phyloP scores from a whole-genome alignment of 2,888 invertebrate genomes.

The Glomeris marginata region DNA sequence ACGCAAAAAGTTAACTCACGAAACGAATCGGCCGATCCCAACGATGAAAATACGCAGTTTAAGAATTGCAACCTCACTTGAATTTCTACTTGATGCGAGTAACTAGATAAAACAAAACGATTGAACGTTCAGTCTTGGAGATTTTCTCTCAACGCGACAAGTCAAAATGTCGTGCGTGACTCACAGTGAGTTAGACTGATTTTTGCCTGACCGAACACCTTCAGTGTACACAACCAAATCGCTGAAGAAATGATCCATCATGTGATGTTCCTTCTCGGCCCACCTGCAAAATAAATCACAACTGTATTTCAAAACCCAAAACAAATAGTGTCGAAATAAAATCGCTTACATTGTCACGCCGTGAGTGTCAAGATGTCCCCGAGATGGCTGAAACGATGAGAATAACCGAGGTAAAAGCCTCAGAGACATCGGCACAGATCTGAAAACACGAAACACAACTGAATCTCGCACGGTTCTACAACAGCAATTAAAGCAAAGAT shows the following conservation, averaged over 20 bases:
- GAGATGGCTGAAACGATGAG: conserved; percentile 76
- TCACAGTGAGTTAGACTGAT: conserved; percentile 8
- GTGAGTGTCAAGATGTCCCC: conserved; percentile 64
- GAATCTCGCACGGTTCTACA: conserved; percentile 53
- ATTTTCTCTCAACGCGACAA: background rate
- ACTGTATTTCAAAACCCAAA: background rate
- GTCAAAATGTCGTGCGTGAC: background rate
- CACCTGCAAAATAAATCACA: conserved; percentile 35
- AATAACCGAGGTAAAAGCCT: conserved; percentile 75
- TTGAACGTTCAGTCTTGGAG: background rate
- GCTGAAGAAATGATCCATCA: conserved; percentile 85
- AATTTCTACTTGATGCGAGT: conserved; percentile 70
- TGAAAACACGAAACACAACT: background rate
- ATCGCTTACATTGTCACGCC: conserved; percentile 62
- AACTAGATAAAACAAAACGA: conserved; percentile 20
- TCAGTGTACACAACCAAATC: conserved; percentile 58
- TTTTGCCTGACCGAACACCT: conserved; percentile 14
- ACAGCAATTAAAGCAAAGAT: conserved; percentile 82
- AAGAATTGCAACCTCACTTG: conserved; percentile 83
- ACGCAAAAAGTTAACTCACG: conserved; percentile 26
- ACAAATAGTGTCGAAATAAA: conserved; percentile 16
- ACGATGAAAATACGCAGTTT: conserved; percentile 76
- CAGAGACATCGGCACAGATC: conserved; percentile 73
- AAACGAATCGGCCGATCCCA: conserved; percentile 79
- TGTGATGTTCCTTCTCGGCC: conserved; percentile 81